Conservation (phyloP, 1,140 invertebrate species). For the Galleria mellonella region DNA sequence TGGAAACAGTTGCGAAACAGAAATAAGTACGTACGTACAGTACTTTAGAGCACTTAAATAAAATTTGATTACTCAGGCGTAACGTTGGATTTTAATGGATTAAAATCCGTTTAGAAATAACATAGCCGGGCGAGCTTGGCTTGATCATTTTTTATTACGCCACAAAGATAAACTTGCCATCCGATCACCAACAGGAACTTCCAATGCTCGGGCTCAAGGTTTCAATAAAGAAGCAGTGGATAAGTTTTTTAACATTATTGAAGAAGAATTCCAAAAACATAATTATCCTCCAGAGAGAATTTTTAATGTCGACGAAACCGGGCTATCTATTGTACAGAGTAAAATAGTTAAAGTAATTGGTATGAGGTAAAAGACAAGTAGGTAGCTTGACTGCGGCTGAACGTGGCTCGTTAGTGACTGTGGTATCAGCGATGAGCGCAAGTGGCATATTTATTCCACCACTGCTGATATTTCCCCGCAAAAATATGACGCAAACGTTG, state of each 20-base stretch:
- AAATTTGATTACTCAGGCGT: no score
- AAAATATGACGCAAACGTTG: constrained; percentile 24
- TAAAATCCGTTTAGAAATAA: constrained; percentile 8
- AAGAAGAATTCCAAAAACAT: constrained; percentile 24
- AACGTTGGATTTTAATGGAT: no score
- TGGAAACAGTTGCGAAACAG: no score
- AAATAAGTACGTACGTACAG: no score
- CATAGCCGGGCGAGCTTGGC: constrained; percentile 15
- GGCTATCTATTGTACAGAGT: constrained; percentile 32
- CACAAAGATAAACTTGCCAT: constrained; percentile 29
- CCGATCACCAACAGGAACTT: constrained; percentile 34
- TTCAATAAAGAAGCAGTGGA: constrained; percentile 26
- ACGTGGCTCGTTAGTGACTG: constrained; percentile 23
- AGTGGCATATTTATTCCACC: constrained; percentile 39
- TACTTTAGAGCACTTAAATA: no score
- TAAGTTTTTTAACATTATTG: constrained; percentile 41
- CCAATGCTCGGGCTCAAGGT: constrained; percentile 25
- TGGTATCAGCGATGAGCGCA: constrained; percentile 31
- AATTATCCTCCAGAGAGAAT: constrained; percentile 31
- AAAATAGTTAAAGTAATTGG: constrained; percentile 32
- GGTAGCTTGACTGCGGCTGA: constrained; percentile 34
- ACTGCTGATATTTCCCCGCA: constrained; percentile 40
- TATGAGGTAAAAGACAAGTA: constrained; percentile 32
- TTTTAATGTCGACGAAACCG: constrained; percentile 51
- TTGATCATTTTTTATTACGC: constrained; percentile 20